Evolutionary conservation across 2,113 vertebrate species (phyloP).

Genomic region (Ariopsis seemanni): DNA sequence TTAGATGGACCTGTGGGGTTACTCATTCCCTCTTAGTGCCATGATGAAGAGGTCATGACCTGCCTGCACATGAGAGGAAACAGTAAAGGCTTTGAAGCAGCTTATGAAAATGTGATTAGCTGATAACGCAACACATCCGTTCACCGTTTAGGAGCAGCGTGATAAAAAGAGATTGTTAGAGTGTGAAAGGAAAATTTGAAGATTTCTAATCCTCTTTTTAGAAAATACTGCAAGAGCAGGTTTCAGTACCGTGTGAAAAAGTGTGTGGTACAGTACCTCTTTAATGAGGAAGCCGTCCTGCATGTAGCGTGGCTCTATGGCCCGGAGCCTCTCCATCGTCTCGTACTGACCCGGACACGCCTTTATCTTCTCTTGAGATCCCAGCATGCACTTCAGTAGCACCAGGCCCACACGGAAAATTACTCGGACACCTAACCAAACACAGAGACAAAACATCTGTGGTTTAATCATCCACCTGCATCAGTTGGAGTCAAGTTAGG

Average conservation of each 20-base stretch:
- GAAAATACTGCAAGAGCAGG: not conserved
- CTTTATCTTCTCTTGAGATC: constrained; percentile 91
- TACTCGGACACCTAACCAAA: constrained; percentile 87
- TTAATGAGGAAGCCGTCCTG: constrained; percentile 87
- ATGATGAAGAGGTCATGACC: not conserved
- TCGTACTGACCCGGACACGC: constrained; percentile 90
- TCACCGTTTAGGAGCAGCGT: not conserved
- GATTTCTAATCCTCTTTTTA: not conserved
- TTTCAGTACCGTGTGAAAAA: not conserved
- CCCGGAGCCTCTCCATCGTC: constrained; percentile 88
- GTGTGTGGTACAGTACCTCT: constrained; percentile 82
- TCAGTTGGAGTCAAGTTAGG: not conserved
- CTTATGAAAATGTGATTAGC: not conserved
- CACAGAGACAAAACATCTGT: not conserved
- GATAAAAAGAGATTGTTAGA: not conserved
- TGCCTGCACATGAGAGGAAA: not conserved
- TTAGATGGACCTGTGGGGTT: not conserved
- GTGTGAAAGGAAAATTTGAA: not conserved
- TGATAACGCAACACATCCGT: not conserved
- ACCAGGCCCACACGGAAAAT: constrained; percentile 93
- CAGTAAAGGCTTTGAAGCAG: not conserved
- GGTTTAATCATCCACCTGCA: not conserved
- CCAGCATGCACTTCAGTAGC: constrained; percentile 87
- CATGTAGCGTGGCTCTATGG: constrained; percentile 85
- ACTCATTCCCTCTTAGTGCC: not conserved